A percentile compares a stretch with the other conserved stretches of the same genome.
These are phyloP conservation scores for Hetaerina americana DNA, from an alignment of 1,140 invertebrate genomes.

Conservation along the genomic window DNA sequence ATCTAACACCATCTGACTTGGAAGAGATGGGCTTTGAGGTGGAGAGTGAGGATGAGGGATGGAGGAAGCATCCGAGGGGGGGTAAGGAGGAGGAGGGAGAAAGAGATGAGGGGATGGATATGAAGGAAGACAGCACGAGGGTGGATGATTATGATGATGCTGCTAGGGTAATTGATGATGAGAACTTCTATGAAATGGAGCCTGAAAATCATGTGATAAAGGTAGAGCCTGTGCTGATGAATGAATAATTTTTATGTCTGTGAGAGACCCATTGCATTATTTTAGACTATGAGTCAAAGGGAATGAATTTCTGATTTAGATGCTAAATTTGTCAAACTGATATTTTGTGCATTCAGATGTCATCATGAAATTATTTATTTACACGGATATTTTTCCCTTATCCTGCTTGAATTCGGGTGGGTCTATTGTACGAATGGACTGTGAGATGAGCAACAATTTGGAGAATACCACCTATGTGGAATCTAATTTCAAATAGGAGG, in stretches of 20 bases:
- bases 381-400: too few relatives aligned
- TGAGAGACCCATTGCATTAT: too few relatives aligned
- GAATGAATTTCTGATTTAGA: too few relatives aligned
- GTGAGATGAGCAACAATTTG: too few relatives aligned
- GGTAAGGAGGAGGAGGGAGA: background rate
- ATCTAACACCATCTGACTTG: conserved; percentile 1
- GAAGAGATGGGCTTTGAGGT: conserved; percentile 6
- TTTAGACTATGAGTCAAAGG: too few relatives aligned
- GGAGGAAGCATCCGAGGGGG: background rate
- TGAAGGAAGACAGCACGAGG: background rate
- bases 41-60: background rate
- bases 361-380: too few relatives aligned
- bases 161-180: background rate
- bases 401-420: too few relatives aligned
- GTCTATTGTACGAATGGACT: too few relatives aligned
- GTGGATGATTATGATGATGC: background rate
- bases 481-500: too few relatives aligned
- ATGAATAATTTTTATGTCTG: background rate
- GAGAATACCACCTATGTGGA: too few relatives aligned
- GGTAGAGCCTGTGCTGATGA: background rate
- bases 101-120: background rate
- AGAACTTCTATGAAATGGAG: background rate
- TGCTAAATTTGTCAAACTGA: too few relatives aligned
- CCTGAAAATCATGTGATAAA: background rate
- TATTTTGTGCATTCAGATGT: too few relatives aligned